phyloP scores from a whole-genome alignment of 2,113 vertebrate species.

The Pluvianellus socialis region DNA sequence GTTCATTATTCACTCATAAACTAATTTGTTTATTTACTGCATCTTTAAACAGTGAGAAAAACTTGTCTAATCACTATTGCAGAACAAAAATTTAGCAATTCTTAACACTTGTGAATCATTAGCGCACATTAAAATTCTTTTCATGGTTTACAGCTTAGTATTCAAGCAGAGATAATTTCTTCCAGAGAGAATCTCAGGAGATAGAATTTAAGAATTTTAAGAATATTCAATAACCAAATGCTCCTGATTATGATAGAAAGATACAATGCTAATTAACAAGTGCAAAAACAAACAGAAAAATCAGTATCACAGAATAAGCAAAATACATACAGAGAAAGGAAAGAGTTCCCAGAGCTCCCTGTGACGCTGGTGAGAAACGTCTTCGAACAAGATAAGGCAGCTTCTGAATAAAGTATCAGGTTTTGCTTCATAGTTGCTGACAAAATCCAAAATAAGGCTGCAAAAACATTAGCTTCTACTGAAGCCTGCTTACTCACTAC shows the following conservation, averaged over 20 bases:
- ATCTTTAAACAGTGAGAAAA: background rate
- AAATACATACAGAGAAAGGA: slow-evolving; percentile 21
- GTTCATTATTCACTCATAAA: background rate
- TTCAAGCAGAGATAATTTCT: background rate
- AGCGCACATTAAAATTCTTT: slow-evolving; percentile 8
- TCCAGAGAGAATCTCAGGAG: background rate
- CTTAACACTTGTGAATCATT: background rate
- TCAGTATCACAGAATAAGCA: background rate
- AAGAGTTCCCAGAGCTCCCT: slow-evolving; percentile 32
- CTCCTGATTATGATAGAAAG: background rate
- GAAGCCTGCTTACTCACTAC: slow-evolving; percentile 57
- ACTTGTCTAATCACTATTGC: background rate
- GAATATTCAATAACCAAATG: background rate
- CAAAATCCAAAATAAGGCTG: slow-evolving; percentile 60
- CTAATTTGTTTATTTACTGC: background rate
- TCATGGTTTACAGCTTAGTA: background rate
- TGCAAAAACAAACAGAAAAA: background rate
- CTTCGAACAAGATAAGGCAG: slow-evolving; percentile 30
- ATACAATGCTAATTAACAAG: background rate
- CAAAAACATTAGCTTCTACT: slow-evolving; percentile 47
- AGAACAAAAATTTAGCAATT: background rate
- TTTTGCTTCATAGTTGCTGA: slow-evolving; percentile 58
- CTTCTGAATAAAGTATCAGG: slow-evolving; percentile 28
- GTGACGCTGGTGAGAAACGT: slow-evolving; percentile 21
- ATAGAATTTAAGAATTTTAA: background rate